A percentile compares a stretch with the other conserved stretches of the same genome.
phyloP scores from a whole-genome alignment of 1,140 invertebrate genomes.

The Apocrypta bakeri region DNA sequence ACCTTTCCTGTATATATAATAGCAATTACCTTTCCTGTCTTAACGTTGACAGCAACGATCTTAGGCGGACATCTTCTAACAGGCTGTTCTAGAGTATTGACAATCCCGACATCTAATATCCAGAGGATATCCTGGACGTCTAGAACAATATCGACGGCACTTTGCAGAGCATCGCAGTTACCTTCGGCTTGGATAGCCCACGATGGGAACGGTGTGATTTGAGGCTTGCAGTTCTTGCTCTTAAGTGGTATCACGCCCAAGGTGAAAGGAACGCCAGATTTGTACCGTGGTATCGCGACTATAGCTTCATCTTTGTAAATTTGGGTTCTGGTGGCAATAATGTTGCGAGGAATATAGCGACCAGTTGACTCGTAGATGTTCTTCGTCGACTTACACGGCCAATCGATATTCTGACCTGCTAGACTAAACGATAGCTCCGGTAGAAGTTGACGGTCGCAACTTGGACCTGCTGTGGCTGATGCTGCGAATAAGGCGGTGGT shows the following conservation, averaged over 20 bases:
- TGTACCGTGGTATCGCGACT: conserved; percentile 77
- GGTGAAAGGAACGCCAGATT: conserved; percentile 78
- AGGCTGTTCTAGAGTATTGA: conserved; percentile 79
- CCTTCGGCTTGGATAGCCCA: conserved; percentile 79
- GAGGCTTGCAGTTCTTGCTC: conserved; percentile 68
- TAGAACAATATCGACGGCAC: conserved; percentile 77
- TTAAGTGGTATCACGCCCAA: conserved; percentile 76
- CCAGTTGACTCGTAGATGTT: conserved; percentile 77
- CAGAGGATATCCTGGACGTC: conserved; percentile 79
- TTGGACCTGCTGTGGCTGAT: not conserved
- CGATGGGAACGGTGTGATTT: conserved; percentile 77
- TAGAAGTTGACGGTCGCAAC: conserved; percentile 26
- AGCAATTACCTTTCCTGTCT: conserved; percentile 73
- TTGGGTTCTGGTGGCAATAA: conserved; percentile 78
- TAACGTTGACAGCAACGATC: conserved; percentile 78
- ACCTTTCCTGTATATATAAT: not conserved
- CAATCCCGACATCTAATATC: conserved; percentile 80
- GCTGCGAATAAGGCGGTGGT: conserved; percentile 46
- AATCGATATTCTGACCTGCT: conserved; percentile 74
- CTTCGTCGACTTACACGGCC: conserved; percentile 77
- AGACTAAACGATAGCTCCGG: conserved; percentile 62
- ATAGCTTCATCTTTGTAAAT: conserved; percentile 77
- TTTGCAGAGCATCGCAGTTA: conserved; percentile 78
- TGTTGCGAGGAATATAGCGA: conserved; percentile 76
- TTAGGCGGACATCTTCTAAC: conserved; percentile 80